A percentile compares a stretch with the other conserved stretches of the same genome.
These are phyloP conservation scores for Oxyteleia sp. DNA, from an alignment of 2,888 invertebrate genomes.

Conservation along the genomic window DNA sequence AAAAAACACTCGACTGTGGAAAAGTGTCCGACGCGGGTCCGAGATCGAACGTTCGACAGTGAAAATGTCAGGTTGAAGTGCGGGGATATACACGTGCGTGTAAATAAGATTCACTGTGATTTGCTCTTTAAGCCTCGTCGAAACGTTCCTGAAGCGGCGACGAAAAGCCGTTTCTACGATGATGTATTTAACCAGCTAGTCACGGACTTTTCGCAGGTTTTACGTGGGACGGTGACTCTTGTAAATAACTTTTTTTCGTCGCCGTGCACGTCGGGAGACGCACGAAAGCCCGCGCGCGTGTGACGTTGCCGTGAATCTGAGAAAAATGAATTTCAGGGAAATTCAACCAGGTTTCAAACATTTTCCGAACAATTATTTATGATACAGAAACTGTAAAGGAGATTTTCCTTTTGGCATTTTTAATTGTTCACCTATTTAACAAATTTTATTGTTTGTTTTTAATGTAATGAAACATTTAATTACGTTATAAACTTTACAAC, in stretches of 20 bases:
- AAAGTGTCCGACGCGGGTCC: slow-evolving; percentile 4
- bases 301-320: slow-evolving; percentile 38
- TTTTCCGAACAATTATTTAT: slow-evolving; percentile 9
- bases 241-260: slow-evolving; percentile 70
- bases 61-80: slow-evolving; percentile 40
- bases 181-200: slow-evolving; percentile 75
- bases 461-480: too few species aligned
- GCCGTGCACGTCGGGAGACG: slow-evolving; percentile 59
- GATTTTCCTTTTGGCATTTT: too few species aligned
- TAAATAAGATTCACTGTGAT: slow-evolving; percentile 80
- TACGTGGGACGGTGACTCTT: slow-evolving; percentile 68
- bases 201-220: slow-evolving; percentile 75
- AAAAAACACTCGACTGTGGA: neutral
- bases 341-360: neutral
- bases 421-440: too few species aligned
- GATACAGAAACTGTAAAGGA: too few species aligned
- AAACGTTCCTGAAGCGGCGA: slow-evolving; percentile 75
- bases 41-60: slow-evolving; percentile 40
- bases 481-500: too few species aligned
- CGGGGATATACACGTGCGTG: slow-evolving; percentile 65
- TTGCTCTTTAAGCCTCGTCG: slow-evolving; percentile 75
- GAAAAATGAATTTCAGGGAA: slow-evolving; percentile 46
- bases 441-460: too few species aligned
- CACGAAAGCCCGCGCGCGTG: slow-evolving; percentile 51
- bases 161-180: slow-evolving; percentile 69